Evolutionary conservation across 2,888 invertebrate genomes (phyloP).

Genomic region (Meloe dianella): DNA sequence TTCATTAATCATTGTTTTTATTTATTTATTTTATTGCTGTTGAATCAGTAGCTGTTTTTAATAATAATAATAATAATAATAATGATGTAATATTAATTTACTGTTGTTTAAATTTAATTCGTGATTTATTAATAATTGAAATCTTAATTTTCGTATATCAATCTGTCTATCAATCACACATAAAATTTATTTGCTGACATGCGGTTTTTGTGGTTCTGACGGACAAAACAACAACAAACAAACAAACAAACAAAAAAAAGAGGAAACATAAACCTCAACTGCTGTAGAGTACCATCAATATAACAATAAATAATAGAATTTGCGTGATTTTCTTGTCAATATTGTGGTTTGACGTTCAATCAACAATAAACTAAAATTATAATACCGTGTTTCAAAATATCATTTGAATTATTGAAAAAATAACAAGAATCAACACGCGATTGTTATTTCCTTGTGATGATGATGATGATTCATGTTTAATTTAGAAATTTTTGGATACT

Average conservation of each 20-base stretch:
- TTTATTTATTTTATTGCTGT: background rate
- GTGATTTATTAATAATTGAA: conserved; percentile 15
- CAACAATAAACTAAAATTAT: conserved; percentile 20
- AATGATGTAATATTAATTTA: background rate
- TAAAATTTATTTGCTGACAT: conserved; percentile 17
- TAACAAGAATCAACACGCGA: background rate
- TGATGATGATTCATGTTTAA: background rate
- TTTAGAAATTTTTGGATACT: no score
- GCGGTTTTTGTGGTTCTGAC: conserved; percentile 22
- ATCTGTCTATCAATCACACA: conserved; percentile 27
- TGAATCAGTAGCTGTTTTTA: background rate
- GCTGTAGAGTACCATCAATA: conserved; percentile 13
- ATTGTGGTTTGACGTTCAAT: conserved; percentile 28
- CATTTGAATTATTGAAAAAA: background rate
- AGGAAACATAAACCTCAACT: conserved; percentile 15
- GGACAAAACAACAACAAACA: background rate
- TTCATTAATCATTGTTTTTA: background rate
- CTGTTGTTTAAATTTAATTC: background rate
- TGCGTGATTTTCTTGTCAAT: conserved; percentile 31
- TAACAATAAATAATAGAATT: conserved; percentile 30
- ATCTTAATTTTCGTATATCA: conserved; percentile 26
- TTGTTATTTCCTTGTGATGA: background rate
- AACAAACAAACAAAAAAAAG: conserved; percentile 16
- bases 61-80: no score
- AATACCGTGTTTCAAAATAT: background rate